phyloP scores from a whole-genome alignment of 2,113 vertebrate species.

The Nannobrachium achirus region DNA sequence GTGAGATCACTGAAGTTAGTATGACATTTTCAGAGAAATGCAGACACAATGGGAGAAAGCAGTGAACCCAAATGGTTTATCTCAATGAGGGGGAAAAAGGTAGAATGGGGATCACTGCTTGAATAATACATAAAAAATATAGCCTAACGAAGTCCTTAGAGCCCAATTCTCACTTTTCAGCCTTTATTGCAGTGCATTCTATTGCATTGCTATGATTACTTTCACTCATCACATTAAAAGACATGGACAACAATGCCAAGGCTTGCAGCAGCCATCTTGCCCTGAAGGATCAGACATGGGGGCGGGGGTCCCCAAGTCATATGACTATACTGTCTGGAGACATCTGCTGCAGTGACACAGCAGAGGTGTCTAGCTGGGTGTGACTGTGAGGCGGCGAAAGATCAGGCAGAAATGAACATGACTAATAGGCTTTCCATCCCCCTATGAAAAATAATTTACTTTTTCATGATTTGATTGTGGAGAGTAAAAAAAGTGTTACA shows the following conservation, averaged over 20 bases:
- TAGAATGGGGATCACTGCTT: neutral
- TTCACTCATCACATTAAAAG: constrained; percentile 25
- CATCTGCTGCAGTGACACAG: constrained; percentile 70
- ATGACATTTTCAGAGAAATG: neutral
- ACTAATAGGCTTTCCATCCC: constrained; percentile 3
- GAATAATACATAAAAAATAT: neutral
- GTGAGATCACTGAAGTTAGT: too few species aligned
- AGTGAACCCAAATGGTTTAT: too few species aligned
- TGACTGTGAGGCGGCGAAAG: constrained; percentile 45
- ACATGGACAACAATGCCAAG: constrained; percentile 47
- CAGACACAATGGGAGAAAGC: too few species aligned
- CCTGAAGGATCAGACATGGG: constrained; percentile 53
- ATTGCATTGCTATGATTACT: neutral
- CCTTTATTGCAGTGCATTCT: neutral
- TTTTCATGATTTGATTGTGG: too few species aligned
- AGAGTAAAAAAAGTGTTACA: too few species aligned
- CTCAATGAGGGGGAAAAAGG: too few species aligned
- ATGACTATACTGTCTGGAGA: constrained; percentile 62
- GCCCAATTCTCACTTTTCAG: neutral
- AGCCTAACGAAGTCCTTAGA: neutral
- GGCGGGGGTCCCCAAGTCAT: constrained; percentile 59
- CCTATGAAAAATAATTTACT: neutral
- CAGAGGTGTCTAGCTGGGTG: constrained; percentile 60
- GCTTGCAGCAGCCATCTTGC: constrained; percentile 71
- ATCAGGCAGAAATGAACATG: constrained; percentile 14